Base-by-base conservation (phyloP, 53 echinoderm and acorn worm species). In the Echinometra lucunter region DNA sequence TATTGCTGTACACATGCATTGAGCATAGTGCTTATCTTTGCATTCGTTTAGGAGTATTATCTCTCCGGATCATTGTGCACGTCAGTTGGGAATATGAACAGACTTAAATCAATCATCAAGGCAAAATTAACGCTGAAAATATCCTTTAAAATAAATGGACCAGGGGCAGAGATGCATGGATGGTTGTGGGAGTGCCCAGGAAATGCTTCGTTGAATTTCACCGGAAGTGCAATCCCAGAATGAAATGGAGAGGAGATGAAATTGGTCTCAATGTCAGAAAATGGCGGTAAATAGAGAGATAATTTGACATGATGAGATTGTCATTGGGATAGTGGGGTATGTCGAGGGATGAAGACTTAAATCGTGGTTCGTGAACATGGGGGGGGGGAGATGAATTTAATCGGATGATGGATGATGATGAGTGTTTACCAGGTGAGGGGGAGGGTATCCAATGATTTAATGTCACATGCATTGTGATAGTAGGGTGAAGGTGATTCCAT, bases 91-190 rank as follows among this genome's bases (percentile, higher is more conserved):
- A 69, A 40, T 78, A 38, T 8, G 78, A 78, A 40, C 78, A 78
- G 78, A 78, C 78, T 21, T 42, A 78, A 78, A 40, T 78, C 78
- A 78, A 42, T 78, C 78, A 42, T 42, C 78, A 78, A 78, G 78
- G 42, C 7, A 19, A 16, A 78, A 78, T 78, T 78, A 78, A 40
- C 18, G 21, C 78, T 40, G 38, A 6, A 78, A 78, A 78, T 78
- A 78, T 42, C 42, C 42, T 3, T 21, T 6, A 6, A 40, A 78
- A 40, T 40, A 78, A n/a, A 18, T 11, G 28, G 9, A 78, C 17
- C 42, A 19, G 32, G 12, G 72, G 72, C 35, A 35, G 35, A 72
- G 72, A 72, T 30, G 70, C 63, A 63, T 63, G 6, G 25, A 63
- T 63, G 63, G 21, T 2, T 25, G 25, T 63, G 6, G 63, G 25